A percentile compares a stretch with the other conserved stretches of the same genome.
These are phyloP conservation scores for Polyodon spathula DNA, from an alignment of 2,113 vertebrate genomes.

Conservation along the genomic window DNA sequence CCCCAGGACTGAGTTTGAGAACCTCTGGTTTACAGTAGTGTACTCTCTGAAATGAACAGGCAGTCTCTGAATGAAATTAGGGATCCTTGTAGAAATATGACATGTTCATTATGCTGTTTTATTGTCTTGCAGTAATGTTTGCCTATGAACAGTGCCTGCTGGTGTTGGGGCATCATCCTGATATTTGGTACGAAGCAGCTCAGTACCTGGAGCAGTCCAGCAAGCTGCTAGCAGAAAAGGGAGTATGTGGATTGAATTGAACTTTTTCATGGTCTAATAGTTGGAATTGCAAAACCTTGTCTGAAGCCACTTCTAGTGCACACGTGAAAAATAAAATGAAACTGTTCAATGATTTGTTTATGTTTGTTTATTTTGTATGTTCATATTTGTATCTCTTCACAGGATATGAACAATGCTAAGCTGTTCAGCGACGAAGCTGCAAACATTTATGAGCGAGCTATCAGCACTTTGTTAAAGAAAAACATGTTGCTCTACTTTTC, in stretches of 20 bases:
- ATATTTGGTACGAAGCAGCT: constrained; percentile 96
- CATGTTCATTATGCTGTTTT: constrained; percentile 40
- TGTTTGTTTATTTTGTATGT: too few relatives aligned
- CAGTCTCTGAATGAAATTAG: neutral
- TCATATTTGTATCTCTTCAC: neutral
- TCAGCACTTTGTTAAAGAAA: constrained; percentile 94
- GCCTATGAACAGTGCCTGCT: constrained; percentile 96
- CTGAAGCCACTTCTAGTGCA: too few relatives aligned
- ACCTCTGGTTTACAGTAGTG: too few relatives aligned
- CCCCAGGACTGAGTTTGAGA: too few relatives aligned
- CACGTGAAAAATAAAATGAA: too few relatives aligned
- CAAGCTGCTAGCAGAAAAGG: constrained; percentile 93
- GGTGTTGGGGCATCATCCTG: constrained; percentile 94
- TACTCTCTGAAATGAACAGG: too few relatives aligned
- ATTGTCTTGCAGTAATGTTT: constrained; percentile 82
- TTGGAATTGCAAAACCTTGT: too few relatives aligned
- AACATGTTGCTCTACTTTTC: constrained; percentile 99
- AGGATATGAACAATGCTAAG: constrained; percentile 99
- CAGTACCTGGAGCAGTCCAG: constrained; percentile 97
- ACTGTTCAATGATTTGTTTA: too few relatives aligned
- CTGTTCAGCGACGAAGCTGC: constrained; percentile 97
- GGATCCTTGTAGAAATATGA: neutral
- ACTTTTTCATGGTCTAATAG: too few relatives aligned
- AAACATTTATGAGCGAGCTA: constrained; percentile 97
- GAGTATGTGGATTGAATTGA: constrained; percentile 56